A percentile compares a stretch with the other conserved stretches of the same genome.
phyloP scores from a whole-genome alignment of 2,113 vertebrate genomes.

The Dromas ardeola region DNA sequence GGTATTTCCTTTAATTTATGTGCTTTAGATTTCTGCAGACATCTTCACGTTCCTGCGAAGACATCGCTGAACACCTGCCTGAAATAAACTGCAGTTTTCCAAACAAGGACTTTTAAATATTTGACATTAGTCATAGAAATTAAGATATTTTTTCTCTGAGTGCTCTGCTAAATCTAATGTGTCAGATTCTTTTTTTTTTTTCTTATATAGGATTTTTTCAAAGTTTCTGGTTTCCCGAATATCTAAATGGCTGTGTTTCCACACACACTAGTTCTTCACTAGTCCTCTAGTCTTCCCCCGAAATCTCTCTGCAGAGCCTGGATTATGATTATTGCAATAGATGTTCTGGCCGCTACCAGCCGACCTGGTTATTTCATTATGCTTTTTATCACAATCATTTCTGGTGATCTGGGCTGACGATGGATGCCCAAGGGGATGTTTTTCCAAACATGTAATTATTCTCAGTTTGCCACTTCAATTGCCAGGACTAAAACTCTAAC shows the following conservation, averaged over 20 bases:
- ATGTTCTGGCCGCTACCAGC: neutral
- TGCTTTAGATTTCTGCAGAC: neutral
- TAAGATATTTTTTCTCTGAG: neutral
- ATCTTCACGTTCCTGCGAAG: neutral
- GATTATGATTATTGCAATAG: neutral
- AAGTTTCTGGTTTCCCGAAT: neutral
- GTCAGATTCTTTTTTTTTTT: neutral
- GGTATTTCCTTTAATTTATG: conserved; percentile 11
- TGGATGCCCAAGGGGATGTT: neutral
- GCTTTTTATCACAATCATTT: neutral
- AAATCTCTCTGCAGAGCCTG: neutral
- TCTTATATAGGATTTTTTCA: neutral
- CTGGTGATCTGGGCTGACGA: neutral
- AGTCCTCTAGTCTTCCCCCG: neutral
- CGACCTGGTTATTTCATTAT: neutral
- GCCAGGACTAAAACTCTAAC: neutral
- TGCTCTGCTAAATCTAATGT: neutral
- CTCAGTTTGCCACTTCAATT: neutral
- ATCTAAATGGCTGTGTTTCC: neutral
- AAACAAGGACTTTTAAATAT: neutral
- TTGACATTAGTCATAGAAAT: neutral
- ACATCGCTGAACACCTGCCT: neutral
- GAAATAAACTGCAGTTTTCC: neutral
- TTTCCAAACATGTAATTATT: neutral
- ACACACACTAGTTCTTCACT: neutral